Evolutionary conservation across 2,113 vertebrate genomes (phyloP), one percentile per base, ranked within the genome.

Genomic region (Oreochromis aureus): DNA sequence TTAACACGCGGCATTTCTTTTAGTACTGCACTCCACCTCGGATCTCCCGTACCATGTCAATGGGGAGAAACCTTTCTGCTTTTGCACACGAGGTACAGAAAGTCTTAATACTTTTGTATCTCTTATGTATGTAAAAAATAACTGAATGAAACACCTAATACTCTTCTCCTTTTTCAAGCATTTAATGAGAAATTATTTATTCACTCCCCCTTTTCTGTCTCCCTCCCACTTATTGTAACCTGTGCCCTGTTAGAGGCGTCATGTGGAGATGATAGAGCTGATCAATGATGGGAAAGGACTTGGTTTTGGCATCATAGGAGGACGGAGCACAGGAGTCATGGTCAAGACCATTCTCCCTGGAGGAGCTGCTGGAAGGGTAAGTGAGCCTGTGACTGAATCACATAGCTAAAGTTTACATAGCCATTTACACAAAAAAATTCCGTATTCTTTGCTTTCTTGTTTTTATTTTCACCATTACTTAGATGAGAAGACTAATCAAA

Each of bases 281-380:
- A 96, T 96, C 81, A 99, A 99, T 6, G 98, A 99, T 90, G 98
- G 98, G 5, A 98, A 98, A 27, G 98, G 98, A 51, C 96, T 99
- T 56, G 99, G 99, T 73, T 99, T 99, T 95, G 98, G 99, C 54
- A 99, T 99, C 71, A 96, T 99, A 18, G 98, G 98, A 90, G 98
- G 98, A 86, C 97, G 97, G 87, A 96, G 97, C 91, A 97, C 98
- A 15, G 98, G 98, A 4, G 97, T 99, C 53, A 97, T 99, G 86
- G 98, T 99, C 83, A 99, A 99, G 94, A 99, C 98, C 44, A 99
- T 99, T 81, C 94, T 99, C 4, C 98, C 98, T 10, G 98, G 98
- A 87, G 99, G 98, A 76, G 97, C 98, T 30, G 98, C 98, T 53
- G 98, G 99, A 92, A 96, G 96, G 97, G 99, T 99, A 95, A 94